These are phyloP conservation scores for Toxostoma redivivum DNA, from an alignment of 2,113 vertebrate genomes.

Conservation along the genomic window DNA sequence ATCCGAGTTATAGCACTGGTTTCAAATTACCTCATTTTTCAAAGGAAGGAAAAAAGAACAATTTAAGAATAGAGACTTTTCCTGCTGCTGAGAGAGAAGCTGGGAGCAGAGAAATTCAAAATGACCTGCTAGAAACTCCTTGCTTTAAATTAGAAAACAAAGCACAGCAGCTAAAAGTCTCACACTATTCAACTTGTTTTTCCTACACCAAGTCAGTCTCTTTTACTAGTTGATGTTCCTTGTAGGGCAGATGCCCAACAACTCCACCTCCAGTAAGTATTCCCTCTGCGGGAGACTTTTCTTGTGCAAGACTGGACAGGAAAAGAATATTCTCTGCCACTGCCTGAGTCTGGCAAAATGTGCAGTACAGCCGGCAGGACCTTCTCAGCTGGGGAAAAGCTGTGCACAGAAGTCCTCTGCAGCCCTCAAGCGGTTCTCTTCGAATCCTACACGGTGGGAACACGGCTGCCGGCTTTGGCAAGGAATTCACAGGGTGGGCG, in stretches of 20 bases:
- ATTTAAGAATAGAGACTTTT: not conserved
- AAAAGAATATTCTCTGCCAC: not conserved
- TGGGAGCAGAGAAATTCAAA: not conserved
- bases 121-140: not conserved
- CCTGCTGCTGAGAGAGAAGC: not conserved
- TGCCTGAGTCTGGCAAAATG: not conserved
- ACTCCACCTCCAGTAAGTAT: not conserved
- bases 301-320: not conserved
- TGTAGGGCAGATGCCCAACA: not conserved
- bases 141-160: not conserved
- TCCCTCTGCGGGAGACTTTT: not conserved
- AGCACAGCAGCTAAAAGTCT: not conserved
- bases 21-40: not conserved
- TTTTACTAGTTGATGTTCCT: not conserved
- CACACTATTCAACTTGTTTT: not conserved
- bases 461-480: not conserved
- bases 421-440: slow-evolving; percentile 17
- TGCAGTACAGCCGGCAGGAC: fast-evolving
- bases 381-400: not conserved
- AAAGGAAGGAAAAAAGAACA: not conserved
- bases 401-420: not conserved
- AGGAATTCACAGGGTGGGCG: not conserved
- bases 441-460: not conserved
- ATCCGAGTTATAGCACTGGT: not conserved
- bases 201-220: not conserved